phyloP scores from a whole-genome alignment of 2,797 vertebrate genomes.

The Bradypodion ventrale region DNA sequence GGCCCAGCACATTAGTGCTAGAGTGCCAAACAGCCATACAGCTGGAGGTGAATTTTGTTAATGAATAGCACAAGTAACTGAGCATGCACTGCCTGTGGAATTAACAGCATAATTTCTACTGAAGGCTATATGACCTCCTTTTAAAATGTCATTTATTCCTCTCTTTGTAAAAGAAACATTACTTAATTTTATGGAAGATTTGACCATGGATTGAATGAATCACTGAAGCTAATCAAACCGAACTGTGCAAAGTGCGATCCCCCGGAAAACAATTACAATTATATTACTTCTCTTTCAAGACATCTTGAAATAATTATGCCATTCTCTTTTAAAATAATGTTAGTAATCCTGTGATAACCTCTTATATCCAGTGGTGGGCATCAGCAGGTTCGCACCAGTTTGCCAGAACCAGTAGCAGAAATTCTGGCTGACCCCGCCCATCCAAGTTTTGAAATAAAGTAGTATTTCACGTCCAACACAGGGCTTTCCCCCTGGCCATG shows the following conservation, averaged over 20 bases:
- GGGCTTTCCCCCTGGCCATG: no score
- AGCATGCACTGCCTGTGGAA: constrained; percentile 10
- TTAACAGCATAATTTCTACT: constrained; percentile 1
- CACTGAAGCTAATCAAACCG: constrained; percentile 62
- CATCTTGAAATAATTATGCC: constrained; percentile 38
- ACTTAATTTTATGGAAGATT: constrained; percentile 45
- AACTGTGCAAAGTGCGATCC: constrained; percentile 56
- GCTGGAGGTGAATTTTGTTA: constrained; percentile 17
- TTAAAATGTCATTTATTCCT: no score
- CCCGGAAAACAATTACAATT: constrained; percentile 51
- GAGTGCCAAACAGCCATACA: constrained; percentile 12
- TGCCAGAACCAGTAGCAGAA: no score
- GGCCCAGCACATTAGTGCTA: background rate
- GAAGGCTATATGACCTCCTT: background rate
- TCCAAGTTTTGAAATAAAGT: no score
- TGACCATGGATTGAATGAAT: constrained; percentile 23
- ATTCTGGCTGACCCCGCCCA: no score
- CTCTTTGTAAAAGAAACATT: background rate
- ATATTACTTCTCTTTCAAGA: constrained; percentile 34
- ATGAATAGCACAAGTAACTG: constrained; percentile 33
- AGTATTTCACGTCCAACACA: no score
- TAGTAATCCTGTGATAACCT: constrained; percentile 31
- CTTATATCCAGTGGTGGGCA: no score
- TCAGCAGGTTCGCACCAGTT: no score
- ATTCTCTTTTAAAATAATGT: constrained; percentile 36